A percentile compares a stretch with the other conserved stretches of the same genome.
These are phyloP conservation scores for Stenotaenia linearis DNA, from an alignment of 2,888 invertebrate genomes.

Conservation along the genomic window DNA sequence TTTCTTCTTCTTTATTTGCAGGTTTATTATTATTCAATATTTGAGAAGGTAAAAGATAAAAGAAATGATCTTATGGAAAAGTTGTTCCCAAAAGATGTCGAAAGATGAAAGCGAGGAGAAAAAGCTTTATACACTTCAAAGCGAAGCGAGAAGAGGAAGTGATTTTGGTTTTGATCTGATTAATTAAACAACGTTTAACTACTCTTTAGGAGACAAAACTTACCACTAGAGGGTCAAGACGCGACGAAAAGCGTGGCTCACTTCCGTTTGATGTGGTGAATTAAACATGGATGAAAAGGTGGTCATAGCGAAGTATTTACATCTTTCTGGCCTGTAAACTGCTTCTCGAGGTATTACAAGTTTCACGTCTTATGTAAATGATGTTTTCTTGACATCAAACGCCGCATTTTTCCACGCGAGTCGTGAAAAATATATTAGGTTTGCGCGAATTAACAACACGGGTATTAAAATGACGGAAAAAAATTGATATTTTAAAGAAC, in stretches of 20 bases:
- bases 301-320: neutral
- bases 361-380: neutral
- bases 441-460: neutral
- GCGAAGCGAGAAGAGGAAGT: slow-evolving; percentile 16
- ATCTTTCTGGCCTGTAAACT: neutral
- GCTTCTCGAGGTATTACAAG: neutral
- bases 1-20: neutral
- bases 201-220: neutral
- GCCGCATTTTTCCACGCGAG: neutral
- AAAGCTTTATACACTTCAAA: slow-evolving; percentile 5
- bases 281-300: slow-evolving; percentile 8
- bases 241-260: slow-evolving; percentile 1
- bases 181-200: slow-evolving; percentile 22
- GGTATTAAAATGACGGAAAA: too few species aligned
- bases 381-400: neutral
- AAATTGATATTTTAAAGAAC: too few species aligned
- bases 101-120: neutral
- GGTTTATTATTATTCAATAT: slow-evolving; percentile 20
- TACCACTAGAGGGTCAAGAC: neutral
- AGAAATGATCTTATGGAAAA: neutral
- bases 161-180: slow-evolving; percentile 17
- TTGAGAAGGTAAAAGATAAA: slow-evolving; percentile 1
- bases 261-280: slow-evolving; percentile 20
- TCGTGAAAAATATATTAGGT: neutral
- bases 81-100: slow-evolving; percentile 10